phyloP scores from a whole-genome alignment of 2,888 invertebrate genomes.

The Drosophila neotestacea region DNA sequence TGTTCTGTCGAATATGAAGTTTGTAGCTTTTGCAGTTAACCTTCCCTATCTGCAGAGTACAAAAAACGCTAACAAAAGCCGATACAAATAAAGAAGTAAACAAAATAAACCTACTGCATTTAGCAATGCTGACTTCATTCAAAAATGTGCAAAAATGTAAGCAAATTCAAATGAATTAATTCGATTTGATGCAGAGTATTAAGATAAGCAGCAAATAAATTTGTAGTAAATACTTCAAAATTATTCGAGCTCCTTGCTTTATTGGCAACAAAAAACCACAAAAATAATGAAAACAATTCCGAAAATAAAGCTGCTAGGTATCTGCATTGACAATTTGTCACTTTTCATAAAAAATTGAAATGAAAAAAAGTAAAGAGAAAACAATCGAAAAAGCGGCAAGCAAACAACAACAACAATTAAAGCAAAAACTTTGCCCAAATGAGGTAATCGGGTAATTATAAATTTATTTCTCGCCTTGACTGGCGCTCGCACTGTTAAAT shows the following conservation, averaged over 20 bases:
- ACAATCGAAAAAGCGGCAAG: conserved; percentile 33
- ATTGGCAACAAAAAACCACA: background rate
- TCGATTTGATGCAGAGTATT: conserved; percentile 12
- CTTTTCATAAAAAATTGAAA: conserved; percentile 29
- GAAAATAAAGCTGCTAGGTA: conserved; percentile 19
- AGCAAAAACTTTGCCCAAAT: conserved; percentile 83
- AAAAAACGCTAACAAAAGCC: conserved; percentile 7
- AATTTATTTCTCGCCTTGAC: conserved; percentile 61
- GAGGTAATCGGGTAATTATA: conserved; percentile 84
- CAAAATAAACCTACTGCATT: conserved; percentile 4
- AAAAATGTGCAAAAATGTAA: conserved; percentile 4
- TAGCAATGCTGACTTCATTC: conserved; percentile 44
- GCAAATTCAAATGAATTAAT: conserved; percentile 7
- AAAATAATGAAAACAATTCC: conserved; percentile 9
- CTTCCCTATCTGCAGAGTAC: background rate
- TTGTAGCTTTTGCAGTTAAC: background rate
- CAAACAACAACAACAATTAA: conserved; percentile 29
- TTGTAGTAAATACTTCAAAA: conserved; percentile 9
- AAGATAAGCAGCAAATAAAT: conserved; percentile 6
- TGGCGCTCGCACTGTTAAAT: conserved; percentile 49
- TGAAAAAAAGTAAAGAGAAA: conserved; percentile 21
- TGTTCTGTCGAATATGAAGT: too few species aligned
- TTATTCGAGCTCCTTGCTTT: conserved; percentile 9
- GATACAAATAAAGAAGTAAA: conserved; percentile 9
- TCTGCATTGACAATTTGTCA: conserved; percentile 69